Evolutionary conservation across 2,888 invertebrate genomes (phyloP), one percentile per base, ranked within the genome.

Genomic region (Hypomecis punctinalis): DNA sequence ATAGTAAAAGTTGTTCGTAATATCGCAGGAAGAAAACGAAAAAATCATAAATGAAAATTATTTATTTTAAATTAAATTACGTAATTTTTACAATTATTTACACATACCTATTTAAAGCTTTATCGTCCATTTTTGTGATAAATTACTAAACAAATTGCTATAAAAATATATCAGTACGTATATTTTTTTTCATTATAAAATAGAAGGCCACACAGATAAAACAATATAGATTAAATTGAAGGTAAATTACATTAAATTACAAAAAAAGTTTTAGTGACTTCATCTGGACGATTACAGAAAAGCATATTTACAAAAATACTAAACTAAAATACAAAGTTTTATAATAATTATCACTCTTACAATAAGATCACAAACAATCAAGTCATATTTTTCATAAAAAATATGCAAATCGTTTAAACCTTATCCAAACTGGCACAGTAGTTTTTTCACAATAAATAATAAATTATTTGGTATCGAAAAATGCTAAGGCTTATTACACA

Each of bases 401-500:
- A 60, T 58, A 63, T 56, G 64, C 40, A 61, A 45, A 53, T 49
- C 64, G 57, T 36, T 61, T 54, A 64, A 60, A 73, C 73, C 75
- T 78, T 75, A 74, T 73, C 64, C 61, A 52, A 73, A 89, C 89
- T 89, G 89, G 88, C 89, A 87, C 89, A 72, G 69, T 71, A 68
- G 64, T 76, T 77, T 81, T 77, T 82, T 47, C 33, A 85, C 79
- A 86, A 90, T 89, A 90, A 90, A 87, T 88, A 77, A 83, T 80
- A 75, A 78, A 76, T 76, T 87, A 89, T 91, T 91, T 91, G 91
- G 91, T 88, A 90, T 91, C 90, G 77, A 85, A 82, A 83, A 66
- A 70, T 71, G 70, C 68, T 70, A 63, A 62, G 63, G 33, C 5
- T 10, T 8, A 2, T n/a, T 52, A 2, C 1, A 52, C 40, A 42